Evolutionary conservation across 2,113 vertebrate species (phyloP).

Genomic region (Sorex fumeus): DNA sequence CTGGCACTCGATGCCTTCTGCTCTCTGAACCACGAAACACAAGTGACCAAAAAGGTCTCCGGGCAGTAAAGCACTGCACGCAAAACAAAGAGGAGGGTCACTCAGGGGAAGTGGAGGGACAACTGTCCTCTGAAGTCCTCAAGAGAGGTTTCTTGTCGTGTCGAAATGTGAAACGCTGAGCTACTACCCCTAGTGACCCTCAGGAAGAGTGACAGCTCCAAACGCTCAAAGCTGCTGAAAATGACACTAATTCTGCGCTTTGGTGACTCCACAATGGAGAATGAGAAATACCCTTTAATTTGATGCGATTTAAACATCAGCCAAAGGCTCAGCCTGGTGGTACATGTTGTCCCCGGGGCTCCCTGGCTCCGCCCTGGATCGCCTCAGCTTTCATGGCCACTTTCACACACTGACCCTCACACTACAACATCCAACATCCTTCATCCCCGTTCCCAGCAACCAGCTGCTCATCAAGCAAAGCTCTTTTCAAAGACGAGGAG

Average conservation of each 20-base stretch:
- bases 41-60: slow-evolving; percentile 24
- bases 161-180: slow-evolving; percentile 56
- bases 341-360: slow-evolving; percentile 72
- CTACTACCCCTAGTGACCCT: slow-evolving; percentile 62
- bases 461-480: slow-evolving; percentile 30
- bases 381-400: neutral
- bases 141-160: slow-evolving; percentile 38
- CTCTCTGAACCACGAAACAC: neutral
- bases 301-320: slow-evolving; percentile 80
- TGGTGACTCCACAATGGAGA: slow-evolving; percentile 71
- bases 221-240: slow-evolving; percentile 73
- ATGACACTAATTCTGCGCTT: slow-evolving; percentile 77
- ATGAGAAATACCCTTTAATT: slow-evolving; percentile 83
- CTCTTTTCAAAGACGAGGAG: neutral
- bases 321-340: slow-evolving; percentile 59
- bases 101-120: neutral
- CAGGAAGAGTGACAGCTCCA: slow-evolving; percentile 68
- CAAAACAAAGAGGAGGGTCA: neutral
- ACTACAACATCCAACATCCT: neutral
- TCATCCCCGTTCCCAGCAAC: neutral
- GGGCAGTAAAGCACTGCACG: neutral
- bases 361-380: neutral
- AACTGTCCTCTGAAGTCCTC: slow-evolving; percentile 28
- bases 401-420: neutral
- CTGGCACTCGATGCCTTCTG: neutral